Percentiles rank a stretch among this genome's conserved stretches.
Conservation (phyloP, 1,140 invertebrate genomes). For the Drosophila kanapiae region DNA sequence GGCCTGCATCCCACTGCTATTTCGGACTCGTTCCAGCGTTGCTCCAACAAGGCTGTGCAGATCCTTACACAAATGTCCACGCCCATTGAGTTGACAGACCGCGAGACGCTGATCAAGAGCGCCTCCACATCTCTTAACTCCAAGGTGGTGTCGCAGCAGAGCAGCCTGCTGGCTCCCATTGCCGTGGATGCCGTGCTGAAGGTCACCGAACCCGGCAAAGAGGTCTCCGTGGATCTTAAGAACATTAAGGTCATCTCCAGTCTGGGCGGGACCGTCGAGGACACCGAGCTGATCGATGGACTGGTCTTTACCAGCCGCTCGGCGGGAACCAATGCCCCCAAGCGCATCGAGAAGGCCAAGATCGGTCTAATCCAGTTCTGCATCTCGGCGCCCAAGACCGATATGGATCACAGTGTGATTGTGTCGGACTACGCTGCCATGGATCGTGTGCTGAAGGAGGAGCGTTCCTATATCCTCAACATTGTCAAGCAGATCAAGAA, state of each 20-base stretch:
- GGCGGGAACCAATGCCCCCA: slow-evolving; percentile 96
- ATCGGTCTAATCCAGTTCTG: slow-evolving; percentile 99
- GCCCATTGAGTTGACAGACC: slow-evolving; percentile 94
- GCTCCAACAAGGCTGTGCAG: slow-evolving; percentile 93
- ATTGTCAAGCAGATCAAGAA: slow-evolving; percentile 99
- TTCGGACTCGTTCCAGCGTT: slow-evolving; percentile 98
- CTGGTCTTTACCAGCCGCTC: slow-evolving; percentile 96
- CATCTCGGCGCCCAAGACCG: slow-evolving; percentile 99
- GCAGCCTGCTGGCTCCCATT: slow-evolving; percentile 96
- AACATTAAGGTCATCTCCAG: slow-evolving; percentile 99
- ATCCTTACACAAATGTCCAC: slow-evolving; percentile 95
- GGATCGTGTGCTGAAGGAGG: slow-evolving; percentile 99
- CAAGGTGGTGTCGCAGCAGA: slow-evolving; percentile 99
- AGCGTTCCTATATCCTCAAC: slow-evolving; percentile 98
- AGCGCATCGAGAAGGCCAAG: slow-evolving; percentile 98
- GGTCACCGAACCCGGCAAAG: slow-evolving; percentile 89
- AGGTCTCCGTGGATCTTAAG: slow-evolving; percentile 89
- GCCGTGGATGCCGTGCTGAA: slow-evolving; percentile 98
- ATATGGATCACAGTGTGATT: slow-evolving; percentile 99
- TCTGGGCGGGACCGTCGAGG: slow-evolving; percentile 98
- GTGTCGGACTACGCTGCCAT: slow-evolving; percentile 99
- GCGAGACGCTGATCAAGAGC: slow-evolving; percentile 95
- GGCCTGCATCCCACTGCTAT: slow-evolving; percentile 99
- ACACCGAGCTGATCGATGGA: slow-evolving; percentile 98
- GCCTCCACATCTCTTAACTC: slow-evolving; percentile 99